Conservation (phyloP, 37 sponge, comb jelly and placozoan genomes). For the Mnemiopsis leidyi region DNA sequence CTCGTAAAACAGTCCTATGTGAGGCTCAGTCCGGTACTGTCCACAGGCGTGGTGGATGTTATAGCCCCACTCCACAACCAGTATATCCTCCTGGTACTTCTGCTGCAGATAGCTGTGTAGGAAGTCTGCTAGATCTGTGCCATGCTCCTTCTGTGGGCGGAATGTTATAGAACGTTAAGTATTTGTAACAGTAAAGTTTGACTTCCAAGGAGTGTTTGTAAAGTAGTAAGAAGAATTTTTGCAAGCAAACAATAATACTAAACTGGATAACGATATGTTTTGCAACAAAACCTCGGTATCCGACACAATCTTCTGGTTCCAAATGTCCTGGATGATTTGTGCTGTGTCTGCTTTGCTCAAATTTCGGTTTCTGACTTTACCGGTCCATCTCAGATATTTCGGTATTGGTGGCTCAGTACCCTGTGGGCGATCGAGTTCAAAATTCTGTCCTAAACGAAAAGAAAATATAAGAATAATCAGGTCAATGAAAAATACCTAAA, state of each 20-base stretch:
- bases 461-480: too few relatives aligned
- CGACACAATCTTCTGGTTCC: constrained; percentile 69
- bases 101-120: constrained; percentile 66
- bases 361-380: constrained; percentile 71
- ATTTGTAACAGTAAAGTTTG: too few relatives aligned
- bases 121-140: constrained; percentile 61
- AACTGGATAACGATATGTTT: too few relatives aligned
- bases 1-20: constrained; percentile 48
- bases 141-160: constrained; percentile 61
- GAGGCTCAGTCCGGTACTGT: constrained; percentile 31
- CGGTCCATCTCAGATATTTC: constrained; percentile 75
- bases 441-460: background rate
- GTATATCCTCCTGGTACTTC: constrained; percentile 68
- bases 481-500: background rate
- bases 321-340: constrained; percentile 77
- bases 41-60: constrained; percentile 69
- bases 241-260: too few relatives aligned
- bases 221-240: too few relatives aligned
- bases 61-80: constrained; percentile 84
- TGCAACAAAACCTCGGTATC: constrained; percentile 66
- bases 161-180: too few relatives aligned
- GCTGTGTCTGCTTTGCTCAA: constrained; percentile 68
- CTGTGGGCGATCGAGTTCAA: constrained; percentile 64
- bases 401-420: constrained; percentile 77
- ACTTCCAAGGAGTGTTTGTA: too few relatives aligned